phyloP scores from a whole-genome alignment of 1,140 invertebrate species.

The Trinorchestia longiramus region DNA sequence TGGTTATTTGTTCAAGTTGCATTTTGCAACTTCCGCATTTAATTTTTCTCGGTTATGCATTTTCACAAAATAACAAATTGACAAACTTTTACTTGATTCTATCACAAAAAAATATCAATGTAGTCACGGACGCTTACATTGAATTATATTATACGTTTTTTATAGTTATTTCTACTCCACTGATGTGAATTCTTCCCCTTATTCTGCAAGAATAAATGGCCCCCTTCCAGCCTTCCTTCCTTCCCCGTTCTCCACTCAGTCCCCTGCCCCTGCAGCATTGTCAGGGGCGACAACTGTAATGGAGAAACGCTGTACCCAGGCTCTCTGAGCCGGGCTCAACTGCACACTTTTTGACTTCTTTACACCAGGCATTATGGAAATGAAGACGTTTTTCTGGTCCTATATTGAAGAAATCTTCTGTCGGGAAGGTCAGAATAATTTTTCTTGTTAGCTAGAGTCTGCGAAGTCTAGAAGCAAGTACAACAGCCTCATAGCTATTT shows the following conservation, averaged over 20 bases:
- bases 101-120: neutral
- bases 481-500: slow-evolving; percentile 23
- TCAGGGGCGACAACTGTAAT: slow-evolving; percentile 52
- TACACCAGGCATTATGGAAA: slow-evolving; percentile 54
- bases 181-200: neutral
- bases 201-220: neutral
- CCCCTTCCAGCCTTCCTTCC: neutral
- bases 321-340: slow-evolving; percentile 49
- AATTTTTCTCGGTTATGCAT: neutral
- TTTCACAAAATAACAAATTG: neutral
- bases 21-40: neutral
- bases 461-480: neutral
- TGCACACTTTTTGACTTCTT: slow-evolving; percentile 55
- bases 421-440: slow-evolving; percentile 45
- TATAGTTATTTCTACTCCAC: neutral
- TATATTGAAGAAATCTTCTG: slow-evolving; percentile 47
- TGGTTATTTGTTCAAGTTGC: neutral
- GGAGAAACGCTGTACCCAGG: slow-evolving; percentile 49
- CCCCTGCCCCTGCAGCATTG: neutral
- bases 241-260: neutral
- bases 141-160: neutral
- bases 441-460: slow-evolving; percentile 38
- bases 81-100: neutral
- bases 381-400: slow-evolving; percentile 50
- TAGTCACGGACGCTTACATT: neutral